Evolutionary conservation across 2,113 vertebrate genomes (phyloP), one percentile per base, ranked within the genome.

Genomic region (Petroica traversi): DNA sequence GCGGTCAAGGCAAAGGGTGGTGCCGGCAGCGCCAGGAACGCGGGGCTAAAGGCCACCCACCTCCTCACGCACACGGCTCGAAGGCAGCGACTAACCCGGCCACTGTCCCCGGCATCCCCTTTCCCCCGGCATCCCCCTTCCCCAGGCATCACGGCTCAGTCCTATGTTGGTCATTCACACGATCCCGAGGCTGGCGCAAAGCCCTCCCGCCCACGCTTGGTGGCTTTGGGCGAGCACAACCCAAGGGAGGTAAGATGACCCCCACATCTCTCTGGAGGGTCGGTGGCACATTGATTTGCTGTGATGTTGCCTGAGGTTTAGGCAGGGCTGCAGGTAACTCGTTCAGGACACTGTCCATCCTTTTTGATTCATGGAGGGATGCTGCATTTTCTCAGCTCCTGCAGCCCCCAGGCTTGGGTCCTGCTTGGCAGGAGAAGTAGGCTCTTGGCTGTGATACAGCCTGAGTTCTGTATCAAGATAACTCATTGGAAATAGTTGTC

Each of bases 361-460:
- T 20, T 81, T 63, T 45, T 26, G 25, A 15, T 13, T 23, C 24
- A 19, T 8, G 25, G 41, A 9, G 48, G 80, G 76, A 72, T 69
- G 14, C 8, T 25, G 57, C 48, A 7, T 26, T 41, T 81, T 38
- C 52, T 23, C 54, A 36, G 41, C 63, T 48, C 45, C 69, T 28
- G 76, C 6, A 11, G 89, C 76, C 89, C 86, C 41, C 69, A 78
- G 72, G 80, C 75, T 63, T 4, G 2, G 73, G 86, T 91, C 59
- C 58, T 25, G 7, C 67, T 89, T 96, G 92, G 89, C 87, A 94
- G 54, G 48, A 75, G 74, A 38, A 76, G 22, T 66, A 51, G 91
- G 67, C 67, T 94, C 62, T 88, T 94, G 93, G 93, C 95, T 83
- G 81, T 43, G 71, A 41, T 78, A 88, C 91, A 90, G 88, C 9